Conservation (phyloP, 2,113 vertebrate genomes). For the Tragelaphus buxtoni region DNA sequence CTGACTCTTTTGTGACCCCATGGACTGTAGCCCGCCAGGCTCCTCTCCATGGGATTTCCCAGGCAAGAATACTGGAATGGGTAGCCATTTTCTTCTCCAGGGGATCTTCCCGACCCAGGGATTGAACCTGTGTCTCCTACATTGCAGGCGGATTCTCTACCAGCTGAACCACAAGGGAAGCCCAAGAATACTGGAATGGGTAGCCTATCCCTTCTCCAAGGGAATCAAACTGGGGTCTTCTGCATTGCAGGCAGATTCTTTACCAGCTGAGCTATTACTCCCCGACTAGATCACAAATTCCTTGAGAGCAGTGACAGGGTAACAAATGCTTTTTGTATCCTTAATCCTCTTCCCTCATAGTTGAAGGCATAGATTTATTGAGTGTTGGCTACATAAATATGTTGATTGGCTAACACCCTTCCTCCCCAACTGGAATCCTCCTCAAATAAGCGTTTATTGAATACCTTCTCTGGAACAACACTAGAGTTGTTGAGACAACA, state of each 20-base stretch:
- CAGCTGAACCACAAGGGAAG: not conserved
- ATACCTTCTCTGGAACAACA: constrained; percentile 14
- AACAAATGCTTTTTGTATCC: constrained; percentile 19
- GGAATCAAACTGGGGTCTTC: not conserved
- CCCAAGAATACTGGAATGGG: not conserved
- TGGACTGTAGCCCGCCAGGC: not conserved
- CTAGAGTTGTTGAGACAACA: constrained; percentile 8
- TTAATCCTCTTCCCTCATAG: not conserved
- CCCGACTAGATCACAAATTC: constrained; percentile 6
- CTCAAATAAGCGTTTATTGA: constrained; percentile 21
- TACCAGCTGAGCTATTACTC: not conserved
- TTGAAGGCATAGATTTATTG: constrained; percentile 42
- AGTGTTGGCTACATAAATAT: constrained; percentile 7
- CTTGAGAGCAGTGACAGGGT: constrained; percentile 3
- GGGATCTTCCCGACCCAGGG: not conserved
- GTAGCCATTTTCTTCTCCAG: not conserved
- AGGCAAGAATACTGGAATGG: not conserved
- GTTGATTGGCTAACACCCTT: constrained; percentile 1
- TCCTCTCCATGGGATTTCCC: not conserved
- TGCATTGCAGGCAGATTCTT: not conserved
- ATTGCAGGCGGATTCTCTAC: not conserved
- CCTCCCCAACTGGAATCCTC: not conserved
- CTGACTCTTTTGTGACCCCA: not conserved
- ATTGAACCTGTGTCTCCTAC: not conserved
- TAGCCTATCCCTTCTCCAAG: not conserved